A percentile compares a stretch with the other conserved stretches of the same genome.
Conservation (phyloP, 2,797 vertebrate genomes). For the Rhinophrynus dorsalis region DNA sequence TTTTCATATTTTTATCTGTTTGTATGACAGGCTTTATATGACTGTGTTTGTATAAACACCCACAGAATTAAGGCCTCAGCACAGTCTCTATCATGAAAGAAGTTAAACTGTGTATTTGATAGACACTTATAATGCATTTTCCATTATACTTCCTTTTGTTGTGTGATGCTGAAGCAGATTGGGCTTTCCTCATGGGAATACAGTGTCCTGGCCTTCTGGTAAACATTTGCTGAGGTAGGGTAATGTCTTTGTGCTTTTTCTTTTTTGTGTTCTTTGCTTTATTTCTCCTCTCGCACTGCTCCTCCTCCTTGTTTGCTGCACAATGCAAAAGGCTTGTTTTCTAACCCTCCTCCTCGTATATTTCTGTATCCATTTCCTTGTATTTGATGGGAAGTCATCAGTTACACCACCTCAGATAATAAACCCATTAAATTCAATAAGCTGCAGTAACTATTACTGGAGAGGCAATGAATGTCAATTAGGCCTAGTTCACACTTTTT, state of each 20-base stretch:
- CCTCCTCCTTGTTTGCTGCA: not conserved
- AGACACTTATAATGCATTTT: slow-evolving; percentile 1
- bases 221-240: slow-evolving; percentile 37
- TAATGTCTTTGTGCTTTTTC: slow-evolving; percentile 20
- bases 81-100: too few species aligned
- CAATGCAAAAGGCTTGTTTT: too few species aligned
- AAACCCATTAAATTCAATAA: slow-evolving; percentile 2
- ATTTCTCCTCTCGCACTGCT: not conserved
- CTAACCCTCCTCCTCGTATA: too few species aligned
- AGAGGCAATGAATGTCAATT: not conserved
- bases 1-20: too few species aligned
- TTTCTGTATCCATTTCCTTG: slow-evolving; percentile 1
- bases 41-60: too few species aligned
- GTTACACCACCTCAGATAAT: not conserved
- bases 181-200: slow-evolving; percentile 22
- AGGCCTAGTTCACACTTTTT: not conserved
- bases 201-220: slow-evolving; percentile 14
- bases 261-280: not conserved
- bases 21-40: too few species aligned
- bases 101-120: too few species aligned
- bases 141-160: not conserved
- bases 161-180: slow-evolving; percentile 12
- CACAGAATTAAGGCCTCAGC: too few species aligned
- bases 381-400: not conserved
- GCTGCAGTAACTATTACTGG: too few species aligned